A percentile compares a stretch with the other conserved stretches of the same genome.
Conservation (phyloP, 2,797 vertebrate species). For the Hoplostethus mediterraneus region DNA sequence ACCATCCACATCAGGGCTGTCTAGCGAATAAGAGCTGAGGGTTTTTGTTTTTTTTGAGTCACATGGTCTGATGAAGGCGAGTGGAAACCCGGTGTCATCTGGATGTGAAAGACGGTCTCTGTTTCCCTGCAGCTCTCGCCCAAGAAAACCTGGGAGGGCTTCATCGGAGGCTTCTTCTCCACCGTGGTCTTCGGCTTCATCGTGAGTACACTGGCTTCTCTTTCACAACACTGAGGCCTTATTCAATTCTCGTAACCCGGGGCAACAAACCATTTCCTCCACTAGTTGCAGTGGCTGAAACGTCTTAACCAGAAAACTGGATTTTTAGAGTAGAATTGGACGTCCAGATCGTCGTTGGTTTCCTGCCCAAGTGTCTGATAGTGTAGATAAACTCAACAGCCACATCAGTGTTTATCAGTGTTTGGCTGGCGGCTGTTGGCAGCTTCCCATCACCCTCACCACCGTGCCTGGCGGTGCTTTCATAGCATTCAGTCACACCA, state of each 20-base stretch:
- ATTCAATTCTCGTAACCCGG: not conserved
- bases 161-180: slow-evolving; percentile 97
- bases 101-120: slow-evolving; percentile 25
- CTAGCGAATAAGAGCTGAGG: not conserved
- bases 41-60: not conserved
- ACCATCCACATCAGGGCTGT: not conserved
- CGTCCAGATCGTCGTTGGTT: not conserved
- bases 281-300: too few species aligned
- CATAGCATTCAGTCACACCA: too few species aligned
- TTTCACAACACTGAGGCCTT: not conserved
- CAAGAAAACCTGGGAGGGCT: slow-evolving; percentile 99
- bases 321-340: not conserved
- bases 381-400: not conserved
- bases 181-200: slow-evolving; percentile 95
- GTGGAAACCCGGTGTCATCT: not conserved
- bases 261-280: too few species aligned
- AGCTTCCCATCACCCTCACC: too few species aligned
- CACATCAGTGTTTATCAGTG: not conserved
- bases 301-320: not conserved
- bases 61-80: slow-evolving; percentile 3
- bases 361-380: not conserved
- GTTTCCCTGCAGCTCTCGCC: slow-evolving; percentile 89
- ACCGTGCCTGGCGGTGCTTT: too few species aligned
- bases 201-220: slow-evolving; percentile 82
- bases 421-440: not conserved